Conservation (phyloP, 2,797 vertebrate species). For the Acrossocheilus fasciatus region DNA sequence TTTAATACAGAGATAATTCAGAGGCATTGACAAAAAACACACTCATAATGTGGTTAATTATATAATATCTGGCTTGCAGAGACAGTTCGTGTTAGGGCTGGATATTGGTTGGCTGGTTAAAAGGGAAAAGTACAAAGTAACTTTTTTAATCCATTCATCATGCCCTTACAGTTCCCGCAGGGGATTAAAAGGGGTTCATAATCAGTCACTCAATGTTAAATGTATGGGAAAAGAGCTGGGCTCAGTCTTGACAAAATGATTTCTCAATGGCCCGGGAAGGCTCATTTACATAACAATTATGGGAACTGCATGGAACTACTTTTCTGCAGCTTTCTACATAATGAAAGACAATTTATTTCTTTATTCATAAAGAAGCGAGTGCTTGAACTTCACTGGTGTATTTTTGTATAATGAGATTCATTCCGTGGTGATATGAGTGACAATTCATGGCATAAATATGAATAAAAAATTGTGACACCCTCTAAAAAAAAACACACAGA, state of each 20-base stretch:
- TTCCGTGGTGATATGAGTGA: conserved; percentile 2
- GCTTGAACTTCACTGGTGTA: conserved; percentile 53
- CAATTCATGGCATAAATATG: conserved; percentile 22
- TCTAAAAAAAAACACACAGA: not conserved
- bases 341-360: conserved; percentile 60
- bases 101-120: conserved; percentile 49
- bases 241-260: conserved; percentile 83
- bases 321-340: conserved; percentile 77
- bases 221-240: conserved; percentile 79
- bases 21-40: conserved; percentile 1
- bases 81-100: conserved; percentile 35
- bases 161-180: conserved; percentile 71
- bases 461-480: conserved; percentile 7
- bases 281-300: conserved; percentile 85
- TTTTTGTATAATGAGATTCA: conserved; percentile 52
- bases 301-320: conserved; percentile 82
- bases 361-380: conserved; percentile 57
- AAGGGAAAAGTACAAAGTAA: conserved; percentile 57
- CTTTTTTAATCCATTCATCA: conserved; percentile 65
- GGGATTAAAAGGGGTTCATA: conserved; percentile 73
- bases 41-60: conserved; percentile 29
- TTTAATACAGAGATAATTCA: conserved; percentile 28
- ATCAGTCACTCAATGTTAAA: conserved; percentile 74
- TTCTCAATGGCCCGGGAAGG: conserved; percentile 81
- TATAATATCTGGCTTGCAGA: conserved; percentile 18